phyloP scores from a whole-genome alignment of 2,797 vertebrate species.

The Sebastes miniatus region DNA sequence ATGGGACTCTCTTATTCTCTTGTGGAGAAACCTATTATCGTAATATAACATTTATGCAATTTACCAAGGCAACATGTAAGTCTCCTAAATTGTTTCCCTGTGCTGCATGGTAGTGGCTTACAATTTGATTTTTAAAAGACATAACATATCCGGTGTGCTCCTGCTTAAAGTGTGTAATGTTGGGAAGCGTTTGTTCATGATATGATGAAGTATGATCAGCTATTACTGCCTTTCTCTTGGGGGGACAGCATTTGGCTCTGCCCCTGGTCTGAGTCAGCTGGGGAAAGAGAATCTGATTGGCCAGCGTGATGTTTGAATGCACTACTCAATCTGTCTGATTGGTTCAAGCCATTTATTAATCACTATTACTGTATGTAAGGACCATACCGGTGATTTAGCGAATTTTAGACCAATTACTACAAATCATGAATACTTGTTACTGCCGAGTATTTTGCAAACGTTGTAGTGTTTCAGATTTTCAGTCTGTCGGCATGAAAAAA shows the following conservation, averaged over 20 bases:
- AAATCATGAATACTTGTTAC: slow-evolving; percentile 8
- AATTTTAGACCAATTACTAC: background rate
- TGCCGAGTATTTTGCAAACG: background rate
- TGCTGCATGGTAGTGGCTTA: slow-evolving; percentile 76
- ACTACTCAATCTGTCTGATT: slow-evolving; percentile 16
- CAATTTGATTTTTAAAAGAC: slow-evolving; percentile 26
- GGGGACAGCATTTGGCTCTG: slow-evolving; percentile 77
- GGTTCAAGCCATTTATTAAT: slow-evolving; percentile 23
- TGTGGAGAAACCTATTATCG: slow-evolving; percentile 64
- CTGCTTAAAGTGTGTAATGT: slow-evolving; percentile 71
- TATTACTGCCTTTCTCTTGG: slow-evolving; percentile 79
- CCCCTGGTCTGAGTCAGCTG: slow-evolving; percentile 36
- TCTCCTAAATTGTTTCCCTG: slow-evolving; percentile 58
- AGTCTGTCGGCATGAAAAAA: background rate
- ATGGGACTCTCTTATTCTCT: slow-evolving; percentile 66
- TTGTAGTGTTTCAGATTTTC: background rate
- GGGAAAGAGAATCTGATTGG: slow-evolving; percentile 26
- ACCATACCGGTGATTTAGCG: slow-evolving; percentile 33
- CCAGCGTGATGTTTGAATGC: slow-evolving; percentile 22
- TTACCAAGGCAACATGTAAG: slow-evolving; percentile 53
- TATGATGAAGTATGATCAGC: slow-evolving; percentile 69
- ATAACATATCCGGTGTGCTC: slow-evolving; percentile 55
- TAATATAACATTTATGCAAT: slow-evolving; percentile 74
- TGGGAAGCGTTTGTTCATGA: slow-evolving; percentile 65
- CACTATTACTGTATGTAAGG: background rate